Conservation (phyloP, 2,797 vertebrate genomes). For the Myotis findleyi region DNA sequence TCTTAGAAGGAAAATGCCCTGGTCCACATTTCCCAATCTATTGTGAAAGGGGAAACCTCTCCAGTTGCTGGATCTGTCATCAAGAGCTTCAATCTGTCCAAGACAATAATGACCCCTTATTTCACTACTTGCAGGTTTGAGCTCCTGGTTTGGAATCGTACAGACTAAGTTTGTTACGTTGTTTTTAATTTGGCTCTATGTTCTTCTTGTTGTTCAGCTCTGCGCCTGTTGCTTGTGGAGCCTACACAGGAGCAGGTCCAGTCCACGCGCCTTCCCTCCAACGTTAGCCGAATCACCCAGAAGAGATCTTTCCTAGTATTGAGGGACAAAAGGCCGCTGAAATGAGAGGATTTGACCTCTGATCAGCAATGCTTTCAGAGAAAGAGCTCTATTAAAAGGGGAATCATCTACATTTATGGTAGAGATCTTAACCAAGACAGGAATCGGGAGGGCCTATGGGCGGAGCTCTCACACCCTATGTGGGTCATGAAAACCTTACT, state of each 20-base stretch:
- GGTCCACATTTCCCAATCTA: not conserved
- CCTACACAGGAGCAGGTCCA: not conserved
- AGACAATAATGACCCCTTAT: not conserved
- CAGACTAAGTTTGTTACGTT: not conserved
- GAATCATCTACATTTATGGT: not conserved
- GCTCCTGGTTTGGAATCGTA: not conserved
- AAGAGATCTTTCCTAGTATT: not conserved
- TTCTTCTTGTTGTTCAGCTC: not conserved
- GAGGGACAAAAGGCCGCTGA: not conserved
- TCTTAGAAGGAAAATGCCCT: not conserved
- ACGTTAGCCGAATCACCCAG: not conserved
- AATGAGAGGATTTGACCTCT: not conserved
- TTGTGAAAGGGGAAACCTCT: not conserved
- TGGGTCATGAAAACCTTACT: not conserved
- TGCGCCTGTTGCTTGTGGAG: not conserved
- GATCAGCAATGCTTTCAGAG: not conserved
- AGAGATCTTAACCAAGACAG: not conserved
- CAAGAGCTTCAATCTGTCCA: not conserved
- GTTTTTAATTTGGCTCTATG: not conserved
- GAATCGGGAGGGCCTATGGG: not conserved
- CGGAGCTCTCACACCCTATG: not conserved
- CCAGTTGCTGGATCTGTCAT: not conserved
- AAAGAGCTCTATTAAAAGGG: not conserved
- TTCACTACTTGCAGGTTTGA: not conserved
- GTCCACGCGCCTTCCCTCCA: not conserved